Evolutionary conservation across 2,113 vertebrate species (phyloP).

Genomic region (Burhinus bistriatus): DNA sequence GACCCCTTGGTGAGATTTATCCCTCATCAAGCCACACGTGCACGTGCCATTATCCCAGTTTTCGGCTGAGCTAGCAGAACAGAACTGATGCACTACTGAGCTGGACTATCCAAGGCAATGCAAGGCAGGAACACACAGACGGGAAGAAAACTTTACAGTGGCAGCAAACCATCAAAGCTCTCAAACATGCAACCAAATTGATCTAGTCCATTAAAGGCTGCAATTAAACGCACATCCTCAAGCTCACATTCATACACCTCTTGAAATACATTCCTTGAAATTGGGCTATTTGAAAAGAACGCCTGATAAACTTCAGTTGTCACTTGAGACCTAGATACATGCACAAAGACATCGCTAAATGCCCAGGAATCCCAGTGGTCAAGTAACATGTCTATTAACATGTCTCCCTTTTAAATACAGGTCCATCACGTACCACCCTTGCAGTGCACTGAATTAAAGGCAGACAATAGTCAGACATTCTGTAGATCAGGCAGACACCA

Average conservation of each 20-base stretch:
- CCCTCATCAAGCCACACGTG: background rate
- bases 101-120: accelerated
- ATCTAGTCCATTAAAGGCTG: background rate
- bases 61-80: background rate
- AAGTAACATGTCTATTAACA: background rate
- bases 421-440: background rate
- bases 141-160: background rate
- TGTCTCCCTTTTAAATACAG: background rate
- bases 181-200: background rate
- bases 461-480: background rate
- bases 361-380: background rate
- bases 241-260: background rate
- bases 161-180: background rate
- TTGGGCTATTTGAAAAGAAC: background rate
- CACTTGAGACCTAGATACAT: background rate
- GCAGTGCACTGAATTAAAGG: background rate
- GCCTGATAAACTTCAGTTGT: background rate
- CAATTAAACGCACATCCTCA: background rate
- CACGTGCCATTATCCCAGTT: background rate
- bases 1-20: background rate
- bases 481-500: background rate
- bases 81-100: background rate
- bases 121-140: background rate
- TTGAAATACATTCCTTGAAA: background rate
- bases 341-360: background rate